Percentiles rank a stretch among this genome's conserved stretches.
Conservation (phyloP, 2,113 vertebrate genomes). For the Pontoporia blainvillei region DNA sequence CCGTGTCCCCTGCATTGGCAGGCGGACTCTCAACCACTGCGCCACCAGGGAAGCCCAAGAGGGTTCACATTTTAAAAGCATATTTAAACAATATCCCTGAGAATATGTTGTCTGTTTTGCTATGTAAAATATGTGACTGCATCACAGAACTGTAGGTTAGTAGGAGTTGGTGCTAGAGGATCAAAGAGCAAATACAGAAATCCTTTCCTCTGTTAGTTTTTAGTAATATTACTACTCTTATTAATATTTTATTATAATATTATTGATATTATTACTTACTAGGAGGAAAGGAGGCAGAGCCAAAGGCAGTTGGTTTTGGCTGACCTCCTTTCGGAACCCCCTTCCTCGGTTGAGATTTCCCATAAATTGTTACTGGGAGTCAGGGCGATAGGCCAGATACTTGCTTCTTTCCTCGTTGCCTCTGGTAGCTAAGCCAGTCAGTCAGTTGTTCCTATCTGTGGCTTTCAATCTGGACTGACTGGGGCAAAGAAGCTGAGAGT, state of each 20-base stretch:
- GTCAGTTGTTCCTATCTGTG: not conserved
- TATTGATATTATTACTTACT: not conserved
- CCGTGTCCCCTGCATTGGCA: too few relatives aligned
- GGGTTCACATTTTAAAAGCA: not conserved
- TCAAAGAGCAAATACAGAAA: not conserved
- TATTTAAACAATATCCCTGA: not conserved
- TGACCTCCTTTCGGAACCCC: not conserved
- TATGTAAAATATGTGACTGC: not conserved
- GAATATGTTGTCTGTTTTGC: not conserved
- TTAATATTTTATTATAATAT: not conserved
- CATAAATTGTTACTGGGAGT: not conserved
- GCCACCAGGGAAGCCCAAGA: too few relatives aligned
- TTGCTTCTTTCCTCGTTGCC: not conserved
- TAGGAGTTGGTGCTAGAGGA: not conserved
- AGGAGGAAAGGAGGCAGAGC: not conserved
- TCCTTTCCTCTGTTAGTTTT: not conserved
- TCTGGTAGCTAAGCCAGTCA: not conserved
- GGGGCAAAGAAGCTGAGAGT: not conserved
- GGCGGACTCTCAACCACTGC: too few relatives aligned
- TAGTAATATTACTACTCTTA: not conserved
- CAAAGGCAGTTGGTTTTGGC: not conserved
- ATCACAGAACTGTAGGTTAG: not conserved
- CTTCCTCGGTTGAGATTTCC: not conserved
- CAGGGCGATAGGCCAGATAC: not conserved
- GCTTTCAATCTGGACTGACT: not conserved